phyloP scores from a whole-genome alignment of 2,888 invertebrate genomes.

The Caenorhabditis virilis region DNA sequence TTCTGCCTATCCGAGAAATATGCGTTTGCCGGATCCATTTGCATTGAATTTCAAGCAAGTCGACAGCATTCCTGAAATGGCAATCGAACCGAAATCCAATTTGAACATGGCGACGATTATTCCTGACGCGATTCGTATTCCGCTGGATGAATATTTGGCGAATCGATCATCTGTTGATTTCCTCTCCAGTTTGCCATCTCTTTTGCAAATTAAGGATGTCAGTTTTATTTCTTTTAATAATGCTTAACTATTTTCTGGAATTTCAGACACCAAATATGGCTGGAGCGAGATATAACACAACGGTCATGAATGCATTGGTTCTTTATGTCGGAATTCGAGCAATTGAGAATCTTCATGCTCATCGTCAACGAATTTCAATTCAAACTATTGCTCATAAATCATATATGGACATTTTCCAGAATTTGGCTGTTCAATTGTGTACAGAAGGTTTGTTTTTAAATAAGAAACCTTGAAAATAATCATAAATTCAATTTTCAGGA shows the following conservation, averaged over 20 bases:
- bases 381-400: slow-evolving; percentile 97
- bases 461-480: too few relatives aligned
- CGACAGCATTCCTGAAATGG: slow-evolving; percentile 67
- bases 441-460: too few relatives aligned
- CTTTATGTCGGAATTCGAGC: slow-evolving; percentile 87
- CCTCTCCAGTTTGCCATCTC: slow-evolving; percentile 70
- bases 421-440: slow-evolving; percentile 94
- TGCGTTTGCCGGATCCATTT: slow-evolving; percentile 97
- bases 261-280: slow-evolving; percentile 73
- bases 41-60: slow-evolving; percentile 86
- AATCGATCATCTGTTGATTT: slow-evolving; percentile 72
- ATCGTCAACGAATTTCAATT: slow-evolving; percentile 90
- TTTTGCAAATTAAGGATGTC: slow-evolving; percentile 70
- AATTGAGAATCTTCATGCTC: slow-evolving; percentile 85
- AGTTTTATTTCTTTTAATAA: background rate
- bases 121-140: slow-evolving; percentile 71
- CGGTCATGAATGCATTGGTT: slow-evolving; percentile 93
- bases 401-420: slow-evolving; percentile 99
- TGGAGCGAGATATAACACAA: slow-evolving; percentile 90
- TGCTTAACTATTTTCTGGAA: slow-evolving; percentile 69
- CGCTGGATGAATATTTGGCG: slow-evolving; percentile 93
- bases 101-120: slow-evolving; percentile 61
- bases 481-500: slow-evolving; percentile 70
- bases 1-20: slow-evolving; percentile 95
- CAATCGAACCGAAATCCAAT: slow-evolving; percentile 62